phyloP scores from a whole-genome alignment of 2,797 vertebrate species.

The Rhyacichthys aspro region DNA sequence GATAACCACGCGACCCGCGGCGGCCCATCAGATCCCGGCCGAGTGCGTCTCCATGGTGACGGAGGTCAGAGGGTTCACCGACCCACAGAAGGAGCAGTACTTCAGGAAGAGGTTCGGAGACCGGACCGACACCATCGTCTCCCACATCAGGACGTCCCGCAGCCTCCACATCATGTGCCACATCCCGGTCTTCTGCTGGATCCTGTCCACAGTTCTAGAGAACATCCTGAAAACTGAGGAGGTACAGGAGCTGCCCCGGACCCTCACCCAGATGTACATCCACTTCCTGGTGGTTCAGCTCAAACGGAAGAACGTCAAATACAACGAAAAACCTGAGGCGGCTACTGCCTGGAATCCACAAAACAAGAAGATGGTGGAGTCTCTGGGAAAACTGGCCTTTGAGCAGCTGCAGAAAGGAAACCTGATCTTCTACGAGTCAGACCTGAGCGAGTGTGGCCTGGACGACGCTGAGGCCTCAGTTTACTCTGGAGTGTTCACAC shows the following conservation, averaged over 20 bases:
- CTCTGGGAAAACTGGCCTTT: slow-evolving; percentile 4
- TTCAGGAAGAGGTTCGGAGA: slow-evolving; percentile 14
- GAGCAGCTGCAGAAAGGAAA: slow-evolving; percentile 24
- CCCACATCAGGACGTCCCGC: slow-evolving; percentile 2
- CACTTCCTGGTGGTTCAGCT: slow-evolving; percentile 9
- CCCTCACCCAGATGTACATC: slow-evolving; percentile 23
- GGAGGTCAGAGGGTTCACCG: slow-evolving; percentile 7
- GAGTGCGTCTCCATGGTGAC: slow-evolving; percentile 6
- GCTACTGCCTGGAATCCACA: not conserved
- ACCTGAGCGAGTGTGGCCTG: slow-evolving; percentile 20
- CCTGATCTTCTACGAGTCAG: slow-evolving; percentile 18
- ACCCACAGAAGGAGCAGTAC: slow-evolving; percentile 10
- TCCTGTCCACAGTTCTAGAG: slow-evolving; percentile 2
- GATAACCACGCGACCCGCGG: slow-evolving; percentile 14
- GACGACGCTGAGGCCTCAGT: not conserved
- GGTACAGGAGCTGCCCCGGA: slow-evolving; percentile 11
- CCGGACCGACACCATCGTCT: not conserved
- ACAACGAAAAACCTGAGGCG: slow-evolving; percentile 4
- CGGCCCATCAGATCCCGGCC: slow-evolving; percentile 14
- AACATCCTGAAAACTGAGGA: not conserved
- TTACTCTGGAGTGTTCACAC: slow-evolving; percentile 11
- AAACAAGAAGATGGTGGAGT: not conserved
- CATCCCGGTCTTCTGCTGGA: slow-evolving; percentile 17
- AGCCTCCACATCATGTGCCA: slow-evolving; percentile 9
- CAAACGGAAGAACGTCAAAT: slow-evolving; percentile 4